These are phyloP conservation scores for Triplophysa siluroides DNA, from an alignment of 2,113 vertebrate species.

Conservation along the genomic window DNA sequence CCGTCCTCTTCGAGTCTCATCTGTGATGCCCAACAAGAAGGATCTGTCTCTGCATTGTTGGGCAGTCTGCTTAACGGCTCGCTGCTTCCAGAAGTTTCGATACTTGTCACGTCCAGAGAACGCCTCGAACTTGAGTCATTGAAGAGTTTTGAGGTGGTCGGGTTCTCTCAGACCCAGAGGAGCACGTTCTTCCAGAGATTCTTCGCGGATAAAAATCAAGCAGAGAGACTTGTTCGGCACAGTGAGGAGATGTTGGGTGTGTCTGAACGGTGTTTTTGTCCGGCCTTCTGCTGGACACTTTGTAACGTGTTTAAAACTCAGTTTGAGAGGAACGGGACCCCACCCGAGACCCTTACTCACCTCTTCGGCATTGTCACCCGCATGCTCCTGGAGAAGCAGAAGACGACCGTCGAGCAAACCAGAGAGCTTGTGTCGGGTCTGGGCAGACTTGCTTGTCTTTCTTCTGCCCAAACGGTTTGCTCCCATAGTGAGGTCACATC, in stretches of 20 bases:
- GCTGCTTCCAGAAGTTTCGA: conserved; percentile 67
- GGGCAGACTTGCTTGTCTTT: conserved; percentile 59
- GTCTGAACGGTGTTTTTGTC: conserved; percentile 66
- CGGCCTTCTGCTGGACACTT: conserved; percentile 76
- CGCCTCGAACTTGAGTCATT: conserved; percentile 35
- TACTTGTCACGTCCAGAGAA: conserved; percentile 64
- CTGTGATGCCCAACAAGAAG: conserved; percentile 45
- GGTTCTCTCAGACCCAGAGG: conserved; percentile 70
- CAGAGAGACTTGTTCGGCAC: conserved; percentile 53
- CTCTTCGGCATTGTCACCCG: conserved; percentile 63
- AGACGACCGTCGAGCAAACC: conserved; percentile 7
- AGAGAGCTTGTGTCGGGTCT: conserved; percentile 57
- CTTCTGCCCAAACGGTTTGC: conserved; percentile 1
- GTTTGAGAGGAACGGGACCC: conserved; percentile 50
- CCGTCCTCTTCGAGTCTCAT: conserved; percentile 46
- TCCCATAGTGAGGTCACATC: conserved; percentile 42
- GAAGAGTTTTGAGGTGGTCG: conserved; percentile 60
- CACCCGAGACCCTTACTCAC: conserved; percentile 72
- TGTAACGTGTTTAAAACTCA: conserved; percentile 61
- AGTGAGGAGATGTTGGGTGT: conserved; percentile 69
- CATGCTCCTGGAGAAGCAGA: conserved; percentile 57
- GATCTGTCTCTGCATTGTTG: conserved; percentile 58
- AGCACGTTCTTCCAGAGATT: conserved; percentile 63
- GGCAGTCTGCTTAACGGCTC: conserved; percentile 67
- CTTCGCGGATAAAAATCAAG: conserved; percentile 53